These are phyloP conservation scores for Babyrousa celebensis DNA, from an alignment of 2,797 vertebrate species.

Conservation along the genomic window DNA sequence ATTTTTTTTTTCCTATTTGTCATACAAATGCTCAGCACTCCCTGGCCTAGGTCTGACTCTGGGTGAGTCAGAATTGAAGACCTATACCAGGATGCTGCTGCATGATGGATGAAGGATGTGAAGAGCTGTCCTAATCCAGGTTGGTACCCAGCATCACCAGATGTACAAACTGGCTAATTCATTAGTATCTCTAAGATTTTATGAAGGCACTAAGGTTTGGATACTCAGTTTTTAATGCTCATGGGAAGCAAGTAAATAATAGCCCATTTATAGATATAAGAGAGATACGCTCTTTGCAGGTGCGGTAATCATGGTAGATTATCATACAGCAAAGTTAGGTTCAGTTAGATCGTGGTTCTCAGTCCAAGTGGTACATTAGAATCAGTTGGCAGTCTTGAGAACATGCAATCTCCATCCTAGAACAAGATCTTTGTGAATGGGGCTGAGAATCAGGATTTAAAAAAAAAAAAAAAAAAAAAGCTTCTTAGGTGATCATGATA, in stretches of 20 bases:
- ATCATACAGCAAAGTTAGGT: not conserved
- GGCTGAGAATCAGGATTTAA: not conserved
- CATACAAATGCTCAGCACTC: not conserved
- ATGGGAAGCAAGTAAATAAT: not conserved
- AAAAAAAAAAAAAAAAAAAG: not conserved
- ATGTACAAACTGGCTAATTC: not conserved
- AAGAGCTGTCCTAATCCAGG: not conserved
- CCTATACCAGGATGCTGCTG: not conserved
- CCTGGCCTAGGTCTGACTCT: not conserved
- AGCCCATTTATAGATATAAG: not conserved
- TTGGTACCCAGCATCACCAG: not conserved
- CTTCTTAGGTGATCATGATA: not conserved
- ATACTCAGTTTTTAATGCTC: not conserved
- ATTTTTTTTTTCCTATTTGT: not conserved
- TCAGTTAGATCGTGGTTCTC: not conserved
- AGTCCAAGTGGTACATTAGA: not conserved
- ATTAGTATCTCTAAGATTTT: constrained; percentile 13
- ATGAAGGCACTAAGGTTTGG: not conserved
- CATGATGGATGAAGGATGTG: not conserved
- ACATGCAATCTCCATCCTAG: too few species aligned
- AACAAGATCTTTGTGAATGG: not conserved
- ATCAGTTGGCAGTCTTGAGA: not conserved
- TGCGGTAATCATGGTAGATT: not conserved
- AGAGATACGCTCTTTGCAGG: not conserved
- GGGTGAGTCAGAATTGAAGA: constrained; percentile 31